A percentile compares a stretch with the other conserved stretches of the same genome.
phyloP scores from a whole-genome alignment of 2,113 vertebrate species.

The Bos taurus region ARS-UCD2.0 NC_037346.1:60290001-60290500 shows the following conservation, averaged over 20 bases:
- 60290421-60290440: not conserved
- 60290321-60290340: slow-evolving; percentile 16
- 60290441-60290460: not conserved
- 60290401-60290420: not conserved
- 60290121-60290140: not conserved
- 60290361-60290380: slow-evolving; percentile 1
- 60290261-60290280: not conserved
- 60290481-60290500: not conserved
- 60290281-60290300: not conserved
- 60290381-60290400: not conserved
- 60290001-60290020: not conserved
- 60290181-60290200: not conserved
- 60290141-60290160: not conserved
- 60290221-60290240: rapidly evolving
- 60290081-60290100: not conserved
- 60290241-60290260: not conserved
- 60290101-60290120: rapidly evolving
- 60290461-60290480: not conserved
- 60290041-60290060: not conserved
- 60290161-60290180: not conserved
- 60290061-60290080: not conserved
- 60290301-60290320: not conserved
- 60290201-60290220: not conserved
- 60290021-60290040: not conserved
- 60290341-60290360: not conserved